Percentiles rank a stretch among this genome's conserved stretches.
Conservation (phyloP, 2,113 vertebrate genomes). For the Hippocampus zosterae region DNA sequence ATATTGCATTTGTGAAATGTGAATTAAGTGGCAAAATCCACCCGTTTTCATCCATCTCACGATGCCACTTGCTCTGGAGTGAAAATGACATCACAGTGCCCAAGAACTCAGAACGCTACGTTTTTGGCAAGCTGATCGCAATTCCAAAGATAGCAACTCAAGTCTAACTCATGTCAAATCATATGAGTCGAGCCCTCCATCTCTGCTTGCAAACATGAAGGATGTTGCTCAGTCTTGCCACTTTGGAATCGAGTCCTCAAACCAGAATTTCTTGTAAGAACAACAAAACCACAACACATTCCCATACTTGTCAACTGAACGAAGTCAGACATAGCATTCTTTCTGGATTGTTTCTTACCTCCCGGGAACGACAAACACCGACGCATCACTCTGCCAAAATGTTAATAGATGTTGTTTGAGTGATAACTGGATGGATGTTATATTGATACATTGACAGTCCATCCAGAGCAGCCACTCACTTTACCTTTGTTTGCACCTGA, state of each 20-base stretch:
- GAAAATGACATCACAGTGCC: too few relatives aligned
- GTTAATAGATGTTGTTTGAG: neutral
- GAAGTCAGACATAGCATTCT: slow-evolving; percentile 20
- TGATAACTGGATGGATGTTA: neutral
- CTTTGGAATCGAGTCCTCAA: slow-evolving; percentile 40
- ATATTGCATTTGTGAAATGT: too few relatives aligned
- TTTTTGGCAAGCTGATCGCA: too few relatives aligned
- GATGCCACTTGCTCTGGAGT: too few relatives aligned
- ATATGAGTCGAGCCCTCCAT: too few relatives aligned
- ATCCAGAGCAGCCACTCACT: slow-evolving; percentile 25
- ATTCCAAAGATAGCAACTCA: too few relatives aligned
- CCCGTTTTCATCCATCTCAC: too few relatives aligned
- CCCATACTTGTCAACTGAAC: slow-evolving; percentile 19
- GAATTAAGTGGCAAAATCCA: too few relatives aligned
- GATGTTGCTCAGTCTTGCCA: neutral
- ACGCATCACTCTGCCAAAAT: slow-evolving; percentile 2
- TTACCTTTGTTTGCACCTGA: slow-evolving; percentile 36
- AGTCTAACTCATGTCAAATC: too few relatives aligned
- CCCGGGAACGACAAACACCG: neutral
- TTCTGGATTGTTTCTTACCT: neutral
- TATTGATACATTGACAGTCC: slow-evolving; percentile 7
- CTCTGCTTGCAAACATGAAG: neutral
- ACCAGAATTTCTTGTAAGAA: slow-evolving; percentile 28
- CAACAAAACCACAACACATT: slow-evolving; percentile 36
- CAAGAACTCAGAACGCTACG: too few relatives aligned